Percentiles rank a stretch among this genome's conserved stretches.
Conservation (phyloP, 23 tunicate species). For the Phallusia fumigata region DNA sequence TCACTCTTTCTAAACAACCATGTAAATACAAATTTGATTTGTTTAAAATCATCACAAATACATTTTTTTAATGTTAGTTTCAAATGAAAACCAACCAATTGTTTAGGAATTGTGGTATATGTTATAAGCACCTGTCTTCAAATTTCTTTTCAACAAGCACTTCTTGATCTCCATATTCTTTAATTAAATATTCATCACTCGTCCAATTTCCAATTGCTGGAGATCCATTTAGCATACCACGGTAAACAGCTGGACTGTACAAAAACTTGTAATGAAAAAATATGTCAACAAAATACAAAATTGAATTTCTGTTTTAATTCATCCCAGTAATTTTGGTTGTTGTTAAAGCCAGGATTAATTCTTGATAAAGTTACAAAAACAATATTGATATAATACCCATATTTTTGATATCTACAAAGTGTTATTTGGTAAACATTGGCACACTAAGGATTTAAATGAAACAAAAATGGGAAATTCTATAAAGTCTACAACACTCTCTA, state of each 20-base stretch:
- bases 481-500: too few relatives aligned
- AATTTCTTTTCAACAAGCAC: slow-evolving; percentile 84
- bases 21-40: background rate
- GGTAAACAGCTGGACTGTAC: slow-evolving; percentile 69
- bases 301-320: background rate
- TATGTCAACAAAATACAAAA: background rate
- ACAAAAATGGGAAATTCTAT: too few relatives aligned
- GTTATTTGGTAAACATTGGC: too few relatives aligned
- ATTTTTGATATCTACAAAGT: too few relatives aligned
- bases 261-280: background rate
- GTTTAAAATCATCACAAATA: too few relatives aligned
- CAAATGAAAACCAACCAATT: too few relatives aligned
- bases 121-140: slow-evolving; percentile 57
- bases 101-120: background rate
- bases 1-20: slow-evolving; percentile 48
- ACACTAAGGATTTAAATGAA: too few relatives aligned
- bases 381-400: too few relatives aligned
- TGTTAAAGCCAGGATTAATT: too few relatives aligned
- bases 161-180: slow-evolving; percentile 70
- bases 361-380: too few relatives aligned
- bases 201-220: slow-evolving; percentile 66
- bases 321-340: too few relatives aligned
- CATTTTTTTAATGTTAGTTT: too few relatives aligned
- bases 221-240: slow-evolving; percentile 61
- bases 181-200: slow-evolving; percentile 47